Evolutionary conservation across 2,113 vertebrate species (phyloP).

Genomic region (Microcebus lehilahytsara): DNA sequence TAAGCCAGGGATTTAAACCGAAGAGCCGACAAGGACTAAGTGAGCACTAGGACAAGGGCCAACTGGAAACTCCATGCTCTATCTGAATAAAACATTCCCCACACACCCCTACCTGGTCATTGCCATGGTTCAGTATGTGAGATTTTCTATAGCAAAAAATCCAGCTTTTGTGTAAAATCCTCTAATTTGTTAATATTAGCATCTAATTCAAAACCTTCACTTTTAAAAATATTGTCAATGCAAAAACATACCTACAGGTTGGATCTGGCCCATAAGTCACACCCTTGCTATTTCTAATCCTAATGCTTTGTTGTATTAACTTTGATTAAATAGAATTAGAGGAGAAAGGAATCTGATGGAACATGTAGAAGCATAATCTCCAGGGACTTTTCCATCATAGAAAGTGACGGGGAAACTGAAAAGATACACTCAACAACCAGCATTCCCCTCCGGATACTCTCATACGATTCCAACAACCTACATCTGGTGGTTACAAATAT

Average conservation of each 20-base stretch:
- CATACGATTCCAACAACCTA: neutral
- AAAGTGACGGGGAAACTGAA: neutral
- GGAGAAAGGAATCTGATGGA: neutral
- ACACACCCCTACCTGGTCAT: neutral
- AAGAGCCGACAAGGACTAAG: neutral
- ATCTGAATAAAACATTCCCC: neutral
- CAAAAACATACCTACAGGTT: neutral
- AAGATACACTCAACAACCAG: neutral
- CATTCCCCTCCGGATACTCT: neutral
- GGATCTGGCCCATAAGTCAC: neutral
- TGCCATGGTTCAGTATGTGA: neutral
- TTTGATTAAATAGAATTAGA: neutral
- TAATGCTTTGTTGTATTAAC: neutral
- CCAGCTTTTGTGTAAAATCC: neutral
- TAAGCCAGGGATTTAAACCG: neutral
- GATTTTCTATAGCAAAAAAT: neutral
- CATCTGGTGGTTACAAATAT: neutral
- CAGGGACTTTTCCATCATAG: too few species aligned
- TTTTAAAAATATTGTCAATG: neutral
- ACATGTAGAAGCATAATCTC: neutral
- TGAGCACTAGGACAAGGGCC: neutral
- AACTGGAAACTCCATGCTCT: neutral
- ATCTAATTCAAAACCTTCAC: constrained; percentile 25
- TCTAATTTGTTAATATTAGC: neutral
- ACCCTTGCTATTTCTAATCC: neutral